Base-by-base conservation (phyloP, 2,113 vertebrate species). In the Chitala chitala region DNA sequence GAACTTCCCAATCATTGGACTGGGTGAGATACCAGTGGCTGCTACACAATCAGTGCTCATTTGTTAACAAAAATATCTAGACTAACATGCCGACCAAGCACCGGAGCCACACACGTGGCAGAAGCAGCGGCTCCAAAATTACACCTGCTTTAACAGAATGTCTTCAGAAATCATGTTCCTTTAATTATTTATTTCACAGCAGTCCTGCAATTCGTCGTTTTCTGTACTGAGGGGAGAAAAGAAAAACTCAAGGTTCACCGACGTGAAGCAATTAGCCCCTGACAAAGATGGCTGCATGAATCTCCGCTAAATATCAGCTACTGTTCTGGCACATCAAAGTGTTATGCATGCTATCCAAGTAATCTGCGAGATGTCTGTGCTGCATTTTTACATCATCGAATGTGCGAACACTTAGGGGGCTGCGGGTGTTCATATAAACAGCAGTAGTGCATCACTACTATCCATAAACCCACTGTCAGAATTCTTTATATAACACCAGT, bases 231-330 rank as follows among this genome's bases (percentile, higher is more conserved):
- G n/a, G n/a, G 1, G 22, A 24, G 20, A 38, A 63, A 20, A 64
- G 61, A 12, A 38, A 33, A 36, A 42, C 38, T 65, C 63, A 22
- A n/a, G 38, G 36, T 65, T 42, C 36, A 10, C 63, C 42, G 63
- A 40, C 38, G 22, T 42, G 36, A 65, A 70, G 79, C 81, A 75
- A 82, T 82, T 77, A 77, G 79, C 83, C 86, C 12, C 50, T 51
- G 46, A 73, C 75, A 63, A 42, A n/a, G 58, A 61, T 24, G 58
- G 55, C 38, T 3, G 38, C n/a, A 3, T 42, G 59, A 56, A 70
- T 65, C 42, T 29, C 15, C 1, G 65, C 44, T 59, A 72, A 26
- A 44, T 72, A 65, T 51, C 56, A 22, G 69, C 50, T 73, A 68
- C 63, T 63, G 10, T 50, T 12, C 66, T 44, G 50, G 40, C 69